These are phyloP conservation scores for Channa maculata DNA, from an alignment of 2,113 vertebrate genomes.

Conservation along the genomic window DNA sequence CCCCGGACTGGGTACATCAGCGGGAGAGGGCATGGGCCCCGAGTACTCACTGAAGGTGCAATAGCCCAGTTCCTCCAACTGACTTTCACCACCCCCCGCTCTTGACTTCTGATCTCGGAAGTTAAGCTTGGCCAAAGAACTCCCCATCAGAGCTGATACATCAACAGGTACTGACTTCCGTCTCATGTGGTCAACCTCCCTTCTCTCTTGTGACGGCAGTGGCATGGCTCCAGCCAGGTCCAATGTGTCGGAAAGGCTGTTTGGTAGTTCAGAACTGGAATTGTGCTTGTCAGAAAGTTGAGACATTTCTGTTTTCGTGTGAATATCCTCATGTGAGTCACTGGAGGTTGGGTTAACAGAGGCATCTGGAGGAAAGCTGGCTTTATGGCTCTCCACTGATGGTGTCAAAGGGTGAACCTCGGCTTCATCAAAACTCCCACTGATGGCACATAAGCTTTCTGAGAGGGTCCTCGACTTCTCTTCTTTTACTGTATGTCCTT, in stretches of 20 bases:
- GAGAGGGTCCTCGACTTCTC: conserved; percentile 28
- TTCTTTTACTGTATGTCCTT: neutral
- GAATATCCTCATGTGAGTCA: conserved; percentile 27
- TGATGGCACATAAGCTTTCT: conserved; percentile 42
- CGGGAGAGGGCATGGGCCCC: conserved; percentile 78
- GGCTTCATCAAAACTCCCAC: conserved; percentile 55
- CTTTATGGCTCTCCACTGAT: conserved; percentile 21
- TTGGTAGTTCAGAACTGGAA: conserved; percentile 39
- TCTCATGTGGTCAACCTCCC: conserved; percentile 60
- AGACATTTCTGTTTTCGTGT: neutral
- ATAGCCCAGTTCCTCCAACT: conserved; percentile 69
- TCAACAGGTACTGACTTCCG: conserved; percentile 70
- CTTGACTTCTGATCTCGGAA: conserved; percentile 46
- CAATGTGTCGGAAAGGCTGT: conserved; percentile 71
- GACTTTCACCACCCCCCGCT: conserved; percentile 42
- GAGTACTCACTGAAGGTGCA: conserved; percentile 74
- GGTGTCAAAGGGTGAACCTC: conserved; percentile 37
- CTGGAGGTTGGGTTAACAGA: conserved; percentile 42
- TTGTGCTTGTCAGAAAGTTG: conserved; percentile 28
- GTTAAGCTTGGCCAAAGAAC: conserved; percentile 62
- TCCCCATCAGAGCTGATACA: conserved; percentile 59
- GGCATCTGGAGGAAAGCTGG: conserved; percentile 39
- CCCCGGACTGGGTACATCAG: conserved; percentile 70
- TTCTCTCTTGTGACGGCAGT: conserved; percentile 47
- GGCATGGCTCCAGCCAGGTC: conserved; percentile 71